Conservation (phyloP, 2,888 invertebrate species). For the Unio pictorum region DNA sequence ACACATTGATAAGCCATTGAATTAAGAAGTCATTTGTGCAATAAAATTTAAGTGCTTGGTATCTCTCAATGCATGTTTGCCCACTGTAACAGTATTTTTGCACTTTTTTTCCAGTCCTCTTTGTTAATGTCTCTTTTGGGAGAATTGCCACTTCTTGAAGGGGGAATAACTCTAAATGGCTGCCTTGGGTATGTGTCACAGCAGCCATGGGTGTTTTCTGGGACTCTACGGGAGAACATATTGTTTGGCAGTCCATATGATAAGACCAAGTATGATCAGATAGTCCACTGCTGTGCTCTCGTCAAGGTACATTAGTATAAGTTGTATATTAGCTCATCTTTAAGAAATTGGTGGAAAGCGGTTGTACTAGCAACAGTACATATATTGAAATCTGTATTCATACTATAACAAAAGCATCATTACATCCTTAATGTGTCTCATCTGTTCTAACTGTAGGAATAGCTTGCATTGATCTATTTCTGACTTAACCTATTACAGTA, state of each 20-base stretch:
- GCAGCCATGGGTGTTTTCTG: conserved; percentile 82
- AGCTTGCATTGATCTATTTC: too few relatives aligned
- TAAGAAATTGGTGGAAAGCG: too few relatives aligned
- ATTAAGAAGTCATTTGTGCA: too few relatives aligned
- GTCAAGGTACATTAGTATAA: conserved; percentile 55
- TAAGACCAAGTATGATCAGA: conserved; percentile 72
- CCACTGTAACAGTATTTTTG: neutral
- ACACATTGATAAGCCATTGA: too few relatives aligned
- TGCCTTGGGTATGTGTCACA: conserved; percentile 80
- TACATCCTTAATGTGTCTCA: too few relatives aligned
- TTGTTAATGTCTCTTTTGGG: conserved; percentile 77
- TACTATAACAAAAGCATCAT: too few relatives aligned
- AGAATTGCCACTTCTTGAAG: conserved; percentile 77
- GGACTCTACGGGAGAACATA: conserved; percentile 90
- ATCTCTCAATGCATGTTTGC: too few relatives aligned
- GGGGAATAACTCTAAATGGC: conserved; percentile 78
- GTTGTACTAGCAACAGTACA: too few relatives aligned
- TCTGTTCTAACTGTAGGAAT: too few relatives aligned
- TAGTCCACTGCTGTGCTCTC: conserved; percentile 78
- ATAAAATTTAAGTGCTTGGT: too few relatives aligned
- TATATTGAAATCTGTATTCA: too few relatives aligned
- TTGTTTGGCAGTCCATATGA: conserved; percentile 84
- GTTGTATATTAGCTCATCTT: neutral
- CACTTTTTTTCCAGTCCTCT: conserved; percentile 52
- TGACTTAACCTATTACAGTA: too few relatives aligned